Evolutionary conservation across 2,797 vertebrate genomes (phyloP).

Genomic region (Gephyroberyx darwinii): DNA sequence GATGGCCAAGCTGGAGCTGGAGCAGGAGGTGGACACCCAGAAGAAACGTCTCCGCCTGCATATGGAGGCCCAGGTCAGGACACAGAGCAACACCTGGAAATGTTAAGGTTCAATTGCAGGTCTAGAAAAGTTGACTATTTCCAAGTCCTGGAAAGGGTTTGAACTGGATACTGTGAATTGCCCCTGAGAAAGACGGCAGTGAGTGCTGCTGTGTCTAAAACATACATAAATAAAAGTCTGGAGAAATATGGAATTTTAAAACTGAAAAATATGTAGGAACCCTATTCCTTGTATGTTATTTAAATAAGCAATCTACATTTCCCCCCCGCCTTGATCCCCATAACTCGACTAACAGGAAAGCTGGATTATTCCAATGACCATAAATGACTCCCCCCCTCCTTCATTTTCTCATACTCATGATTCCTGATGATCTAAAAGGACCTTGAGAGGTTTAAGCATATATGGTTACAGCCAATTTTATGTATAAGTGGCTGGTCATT

Average conservation of each 20-base stretch:
- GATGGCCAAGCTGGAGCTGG: constrained; percentile 85
- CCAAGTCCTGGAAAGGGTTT: not conserved
- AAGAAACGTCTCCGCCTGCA: constrained; percentile 88
- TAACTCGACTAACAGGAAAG: not conserved
- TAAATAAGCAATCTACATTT: constrained; percentile 6
- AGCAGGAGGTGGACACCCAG: constrained; percentile 86
- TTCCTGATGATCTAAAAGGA: constrained; percentile 36
- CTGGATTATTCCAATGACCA: not conserved
- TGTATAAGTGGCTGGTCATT: constrained; percentile 44
- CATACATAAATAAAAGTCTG: too few species aligned
- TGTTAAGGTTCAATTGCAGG: not conserved
- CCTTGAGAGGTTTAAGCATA: constrained; percentile 22
- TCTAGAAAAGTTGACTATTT: not conserved
- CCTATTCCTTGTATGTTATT: constrained; percentile 1
- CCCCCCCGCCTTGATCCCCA: not conserved
- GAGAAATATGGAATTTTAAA: too few species aligned
- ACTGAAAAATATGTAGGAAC: too few species aligned
- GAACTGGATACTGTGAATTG: too few species aligned
- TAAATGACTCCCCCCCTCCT: constrained; percentile 21
- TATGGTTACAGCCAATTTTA: constrained; percentile 32
- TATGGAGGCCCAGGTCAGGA: constrained; percentile 89
- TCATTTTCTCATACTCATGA: constrained; percentile 17
- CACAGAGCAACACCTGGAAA: constrained; percentile 72
- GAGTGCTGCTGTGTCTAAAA: too few species aligned
- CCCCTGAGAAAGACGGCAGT: too few species aligned